A percentile compares a stretch with the other conserved stretches of the same genome.
Evolutionary conservation across 2,888 invertebrate genomes (phyloP).

Genomic region (Drosophila dives): DNA sequence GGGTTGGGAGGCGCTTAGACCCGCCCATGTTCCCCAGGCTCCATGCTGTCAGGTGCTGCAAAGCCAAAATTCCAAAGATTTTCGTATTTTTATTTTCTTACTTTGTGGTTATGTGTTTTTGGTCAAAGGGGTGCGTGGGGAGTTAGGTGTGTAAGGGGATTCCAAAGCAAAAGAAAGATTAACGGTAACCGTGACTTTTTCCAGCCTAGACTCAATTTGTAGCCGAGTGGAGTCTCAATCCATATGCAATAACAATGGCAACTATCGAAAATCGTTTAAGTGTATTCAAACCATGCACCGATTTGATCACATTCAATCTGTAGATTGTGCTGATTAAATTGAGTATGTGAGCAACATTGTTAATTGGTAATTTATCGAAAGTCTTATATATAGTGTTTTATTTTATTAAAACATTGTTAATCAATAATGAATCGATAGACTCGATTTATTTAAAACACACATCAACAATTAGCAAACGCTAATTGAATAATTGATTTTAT

Average conservation of each 20-base stretch:
- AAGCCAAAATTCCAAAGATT: constrained; percentile 49
- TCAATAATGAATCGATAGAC: neutral
- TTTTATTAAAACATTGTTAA: neutral
- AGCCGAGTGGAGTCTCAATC: constrained; percentile 1
- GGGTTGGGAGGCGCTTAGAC: constrained; percentile 1
- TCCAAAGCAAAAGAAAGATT: neutral
- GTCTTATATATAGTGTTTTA: neutral
- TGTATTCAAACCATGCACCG: neutral
- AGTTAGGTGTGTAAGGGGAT: neutral
- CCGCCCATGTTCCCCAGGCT: neutral
- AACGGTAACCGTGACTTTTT: constrained; percentile 24
- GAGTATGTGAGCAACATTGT: neutral
- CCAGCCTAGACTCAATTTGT: constrained; percentile 17
- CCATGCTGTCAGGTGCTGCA: constrained; percentile 27
- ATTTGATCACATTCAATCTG: neutral
- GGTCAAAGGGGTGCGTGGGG: no score
- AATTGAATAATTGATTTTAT: neutral
- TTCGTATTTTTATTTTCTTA: constrained; percentile 24
- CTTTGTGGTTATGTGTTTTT: neutral
- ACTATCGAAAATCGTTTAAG: neutral
- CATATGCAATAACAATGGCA: neutral
- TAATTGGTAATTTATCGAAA: neutral
- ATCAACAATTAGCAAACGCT: neutral
- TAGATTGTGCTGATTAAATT: neutral
- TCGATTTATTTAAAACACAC: neutral